Evolutionary conservation across 2,797 vertebrate genomes (phyloP), one percentile per base, ranked within the genome.

Genomic region (Diplodus sargus): DNA sequence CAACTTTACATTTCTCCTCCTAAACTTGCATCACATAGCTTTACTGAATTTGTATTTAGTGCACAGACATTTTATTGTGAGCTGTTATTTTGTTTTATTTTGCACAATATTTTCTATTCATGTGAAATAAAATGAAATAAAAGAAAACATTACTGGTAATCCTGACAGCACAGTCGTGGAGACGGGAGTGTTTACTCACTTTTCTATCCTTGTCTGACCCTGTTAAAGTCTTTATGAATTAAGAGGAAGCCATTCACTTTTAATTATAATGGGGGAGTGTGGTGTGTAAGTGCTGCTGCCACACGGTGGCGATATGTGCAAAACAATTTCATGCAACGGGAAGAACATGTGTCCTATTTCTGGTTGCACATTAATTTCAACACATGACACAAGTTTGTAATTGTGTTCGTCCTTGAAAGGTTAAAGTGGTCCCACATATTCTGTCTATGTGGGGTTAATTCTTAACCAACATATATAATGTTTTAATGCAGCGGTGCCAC

Each of bases 251-350:
- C 8, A 11, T 5, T 22, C 16, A 51, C 30, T 22, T 45, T 2
- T 15, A 34, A 49, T 47, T 13, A 7, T 0, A 15, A 28, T 60
- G 12, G 11, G 28, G 34, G 0, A 4, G 4, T 64, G 42, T 30
- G 20, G 22, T 42, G 30, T 34, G 2, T 3, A 4, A 6, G 20
- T 17, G 23, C 28, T 58, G 76, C 18, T 0, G 43, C 90, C 95
- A 94, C 88, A 76, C 25, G 93, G 91, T 83, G 93, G 94, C 85
- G 87, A 86, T 62, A 72, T 89, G 61, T 81, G 28, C 85, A 82
- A 87, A 88, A 86, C 51, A 80, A 82, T 85, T 13, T 1, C 5
- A 28, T 60, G 10, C 23, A 43, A 59, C 53, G 17, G 22, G 14
- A 47, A 47, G 42, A 56, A 49, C 45, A 5, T 49, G 54, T 45